These are phyloP conservation scores for Lithophane semibrunnea DNA, from an alignment of 2,888 invertebrate genomes.

Conservation along the genomic window DNA sequence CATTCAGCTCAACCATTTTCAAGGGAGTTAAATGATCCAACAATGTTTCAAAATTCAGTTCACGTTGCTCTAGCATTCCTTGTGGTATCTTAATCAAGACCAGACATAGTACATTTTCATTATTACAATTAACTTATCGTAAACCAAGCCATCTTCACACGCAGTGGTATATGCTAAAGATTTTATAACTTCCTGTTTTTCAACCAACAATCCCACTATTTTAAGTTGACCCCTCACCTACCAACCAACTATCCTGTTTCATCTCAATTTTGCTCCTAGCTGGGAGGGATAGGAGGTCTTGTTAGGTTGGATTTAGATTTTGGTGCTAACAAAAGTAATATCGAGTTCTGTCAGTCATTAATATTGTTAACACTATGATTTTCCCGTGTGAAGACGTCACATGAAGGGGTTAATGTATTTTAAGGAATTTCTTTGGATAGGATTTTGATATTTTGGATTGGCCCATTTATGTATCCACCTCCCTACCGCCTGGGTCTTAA, in stretches of 20 bases:
- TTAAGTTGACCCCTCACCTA: conserved; percentile 56
- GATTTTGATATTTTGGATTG: conserved; percentile 25
- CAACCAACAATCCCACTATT: conserved; percentile 59
- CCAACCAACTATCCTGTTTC: not conserved
- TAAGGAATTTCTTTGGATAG: conserved; percentile 56
- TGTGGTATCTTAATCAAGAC: conserved; percentile 53
- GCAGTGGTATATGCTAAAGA: conserved; percentile 71
- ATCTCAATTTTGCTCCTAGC: not conserved
- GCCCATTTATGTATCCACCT: not conserved
- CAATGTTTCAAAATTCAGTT: too few species aligned
- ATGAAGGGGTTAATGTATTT: conserved; percentile 62
- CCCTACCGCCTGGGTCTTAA: too few species aligned
- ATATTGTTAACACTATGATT: conserved; percentile 83
- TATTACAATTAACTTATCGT: conserved; percentile 70
- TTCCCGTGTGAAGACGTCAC: conserved; percentile 85
- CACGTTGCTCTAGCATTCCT: not conserved
- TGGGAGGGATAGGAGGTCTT: conserved; percentile 34
- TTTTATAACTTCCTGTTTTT: conserved; percentile 69
- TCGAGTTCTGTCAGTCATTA: conserved; percentile 79
- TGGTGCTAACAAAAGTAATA: conserved; percentile 78
- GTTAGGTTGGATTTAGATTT: conserved; percentile 59
- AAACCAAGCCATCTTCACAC: conserved; percentile 67
- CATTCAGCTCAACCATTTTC: too few species aligned
- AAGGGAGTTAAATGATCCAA: too few species aligned
- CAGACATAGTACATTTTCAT: conserved; percentile 62